Evolutionary conservation across 2,888 invertebrate species (phyloP), one percentile per base, ranked within the genome.

Genomic region (Chorisops tibialis): DNA sequence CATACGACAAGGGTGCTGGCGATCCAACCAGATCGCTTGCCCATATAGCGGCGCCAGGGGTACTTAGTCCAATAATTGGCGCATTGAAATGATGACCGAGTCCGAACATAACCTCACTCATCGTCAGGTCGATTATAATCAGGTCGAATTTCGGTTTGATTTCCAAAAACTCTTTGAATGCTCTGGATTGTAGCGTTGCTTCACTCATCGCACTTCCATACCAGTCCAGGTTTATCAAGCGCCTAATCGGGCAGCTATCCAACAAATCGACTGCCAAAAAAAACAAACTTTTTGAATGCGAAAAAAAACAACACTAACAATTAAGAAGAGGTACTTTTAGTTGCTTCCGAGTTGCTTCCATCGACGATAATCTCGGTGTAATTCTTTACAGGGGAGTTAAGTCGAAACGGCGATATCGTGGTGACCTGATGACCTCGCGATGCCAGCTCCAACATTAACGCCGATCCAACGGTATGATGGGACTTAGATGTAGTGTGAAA

Each of bases 41-140:
- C 62, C 63, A 66, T 21, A 54, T 41, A 64, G 70, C 7, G 69
- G 71, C 1, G 24, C 67, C 1, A 69, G 72, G 59, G 66, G 73
- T 19, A 6, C 64, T 65, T 3, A 73, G 64, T 0, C 69, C 62
- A 22, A 74, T 67, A 9, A 71, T 39, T 2, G 71, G 70, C 3
- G 70, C 69, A 48, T 70, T 68, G 63, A 70, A 68, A 6, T 70
- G 69, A 30, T 76, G 73, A 2, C 71, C 72, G 3, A 76, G 58
- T 4, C 78, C 79, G 5, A 74, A 72, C 0, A 75, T 68, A 0
- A 78, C 77, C 62, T 80, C 79, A 35, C 72, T 73, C 0, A 77
- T 66, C 52, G 78, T 79, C 1, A 75, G 70, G 59, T 79, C 79
- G 41, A 69, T 65, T 9, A 80, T 71, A 3, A 80, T 72, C 0